Evolutionary conservation across 2,113 vertebrate species (phyloP).

Genomic region (Brachionichthys hirsutus): DNA sequence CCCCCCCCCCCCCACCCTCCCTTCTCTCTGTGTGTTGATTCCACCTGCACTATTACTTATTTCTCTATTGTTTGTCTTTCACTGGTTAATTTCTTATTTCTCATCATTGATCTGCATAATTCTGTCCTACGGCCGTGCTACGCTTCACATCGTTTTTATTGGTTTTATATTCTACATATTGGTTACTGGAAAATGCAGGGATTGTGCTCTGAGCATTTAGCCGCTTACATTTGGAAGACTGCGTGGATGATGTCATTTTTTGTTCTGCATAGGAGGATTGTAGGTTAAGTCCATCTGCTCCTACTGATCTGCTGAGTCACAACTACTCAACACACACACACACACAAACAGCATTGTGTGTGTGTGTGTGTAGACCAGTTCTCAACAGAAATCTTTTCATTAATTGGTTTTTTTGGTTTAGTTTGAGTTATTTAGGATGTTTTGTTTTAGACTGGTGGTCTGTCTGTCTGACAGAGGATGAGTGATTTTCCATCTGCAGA

Average conservation of each 20-base stretch:
- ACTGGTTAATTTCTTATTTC: too few relatives aligned
- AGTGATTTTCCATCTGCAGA: too few relatives aligned
- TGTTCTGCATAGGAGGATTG: conserved; percentile 33
- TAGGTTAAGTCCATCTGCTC: conserved; percentile 51
- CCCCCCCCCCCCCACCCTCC: conserved; percentile 3
- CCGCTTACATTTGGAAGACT: too few relatives aligned
- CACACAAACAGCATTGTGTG: conserved; percentile 46
- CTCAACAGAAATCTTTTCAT: not conserved
- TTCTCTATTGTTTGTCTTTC: conserved; percentile 1
- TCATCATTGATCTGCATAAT: too few relatives aligned
- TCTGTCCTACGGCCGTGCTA: too few relatives aligned
- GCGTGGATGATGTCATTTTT: conserved; percentile 31
- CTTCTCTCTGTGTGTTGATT: not conserved
- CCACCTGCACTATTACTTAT: conserved; percentile 1
- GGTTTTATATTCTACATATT: too few relatives aligned
- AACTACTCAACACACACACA: conserved; percentile 37
- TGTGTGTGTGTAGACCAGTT: not conserved
- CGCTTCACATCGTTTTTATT: too few relatives aligned
- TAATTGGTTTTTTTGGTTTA: conserved; percentile 3
- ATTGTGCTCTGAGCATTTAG: too few relatives aligned
- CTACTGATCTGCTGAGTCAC: conserved; percentile 72
- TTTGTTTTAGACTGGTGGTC: not conserved
- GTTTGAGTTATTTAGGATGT: not conserved
- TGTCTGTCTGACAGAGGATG: not conserved
- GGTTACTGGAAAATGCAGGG: too few relatives aligned